These are phyloP conservation scores for Urophycis tenuis DNA, from an alignment of 2,797 vertebrate genomes.

Conservation along the genomic window DNA sequence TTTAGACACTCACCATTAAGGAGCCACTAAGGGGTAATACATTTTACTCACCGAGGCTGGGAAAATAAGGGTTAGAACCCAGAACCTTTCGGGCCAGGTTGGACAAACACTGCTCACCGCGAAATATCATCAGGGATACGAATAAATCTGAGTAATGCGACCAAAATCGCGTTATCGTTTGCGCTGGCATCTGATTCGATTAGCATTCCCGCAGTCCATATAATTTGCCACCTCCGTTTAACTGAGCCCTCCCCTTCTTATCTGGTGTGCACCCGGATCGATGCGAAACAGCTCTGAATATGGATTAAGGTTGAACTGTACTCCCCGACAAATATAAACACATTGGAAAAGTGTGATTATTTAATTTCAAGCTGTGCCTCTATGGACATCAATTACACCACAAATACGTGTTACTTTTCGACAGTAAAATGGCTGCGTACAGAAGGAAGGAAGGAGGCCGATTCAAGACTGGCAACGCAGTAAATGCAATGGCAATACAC, in stretches of 20 bases:
- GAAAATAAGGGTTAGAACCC: not conserved
- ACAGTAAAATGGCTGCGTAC: not conserved
- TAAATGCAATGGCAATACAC: not conserved
- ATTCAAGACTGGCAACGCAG: not conserved
- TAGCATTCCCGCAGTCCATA: conserved; percentile 69
- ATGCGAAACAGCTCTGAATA: conserved; percentile 66
- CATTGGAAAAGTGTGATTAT: conserved; percentile 36
- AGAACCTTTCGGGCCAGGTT: not conserved
- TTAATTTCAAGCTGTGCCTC: conserved; percentile 24
- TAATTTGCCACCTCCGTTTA: conserved; percentile 63
- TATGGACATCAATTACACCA: not conserved
- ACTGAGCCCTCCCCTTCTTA: conserved; percentile 67
- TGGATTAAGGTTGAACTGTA: conserved; percentile 61
- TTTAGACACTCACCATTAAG: too few relatives aligned
- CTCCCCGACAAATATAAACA: conserved; percentile 32
- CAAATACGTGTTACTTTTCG: too few relatives aligned
- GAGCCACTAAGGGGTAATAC: too few relatives aligned
- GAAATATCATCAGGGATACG: conserved; percentile 40
- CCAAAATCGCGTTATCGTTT: conserved; percentile 64
- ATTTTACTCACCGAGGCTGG: too few relatives aligned
- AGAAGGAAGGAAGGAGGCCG: not conserved
- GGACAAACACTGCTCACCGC: not conserved
- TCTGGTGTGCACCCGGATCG: conserved; percentile 65
- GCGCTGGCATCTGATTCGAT: conserved; percentile 67
- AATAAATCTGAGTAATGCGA: conserved; percentile 52